Base-by-base conservation (phyloP, 2,888 invertebrate species). In the Sinhomidia bicolor region DNA sequence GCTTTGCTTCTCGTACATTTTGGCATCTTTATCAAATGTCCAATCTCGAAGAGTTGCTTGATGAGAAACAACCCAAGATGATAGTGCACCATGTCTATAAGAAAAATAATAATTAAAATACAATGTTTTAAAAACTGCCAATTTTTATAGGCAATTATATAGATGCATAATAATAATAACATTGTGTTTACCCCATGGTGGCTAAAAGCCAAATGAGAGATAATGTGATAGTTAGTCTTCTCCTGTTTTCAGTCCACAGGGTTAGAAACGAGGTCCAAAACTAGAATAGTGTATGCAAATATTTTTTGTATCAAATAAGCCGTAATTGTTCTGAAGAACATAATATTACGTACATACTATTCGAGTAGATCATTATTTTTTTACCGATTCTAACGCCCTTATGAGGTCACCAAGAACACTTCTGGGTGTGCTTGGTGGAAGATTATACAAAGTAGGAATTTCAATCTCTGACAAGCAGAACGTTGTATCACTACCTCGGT, bases 121-220 rank as follows among this genome's bases (percentile, higher is more conserved):
- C 32, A 44, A 5, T 12, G 10, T 26, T 36, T 36, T 29, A 6
- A 3, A 36, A n/a, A n/a, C n/a, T n/a, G n/a, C n/a, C n/a, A n/a
- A n/a, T n/a, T n/a, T n/a, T n/a, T n/a, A n/a, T n/a, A n/a, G n/a
- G n/a, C n/a, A n/a, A n/a, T n/a, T n/a, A n/a, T n/a, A n/a, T n/a
- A n/a, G n/a, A n/a, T n/a, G n/a, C n/a, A n/a, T n/a, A n/a, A n/a
- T n/a, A n/a, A n/a, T n/a, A n/a, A n/a, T n/a, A n/a, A n/a, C n/a
- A n/a, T n/a, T n/a, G n/a, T n/a, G n/a, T n/a, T 81, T 89, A 92
- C 91, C 92, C 92, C 90, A 92, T 91, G n/a, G 92, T 90, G n/a
- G 91, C 91, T 79, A 92, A 51, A 12, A 92, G 84, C 91, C 91
- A 92, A 82, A 92, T 90, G 9, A 91, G 51, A 29, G 85, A 88